phyloP scores from a whole-genome alignment of 2,797 vertebrate genomes.

The Trachurus trachurus region DNA sequence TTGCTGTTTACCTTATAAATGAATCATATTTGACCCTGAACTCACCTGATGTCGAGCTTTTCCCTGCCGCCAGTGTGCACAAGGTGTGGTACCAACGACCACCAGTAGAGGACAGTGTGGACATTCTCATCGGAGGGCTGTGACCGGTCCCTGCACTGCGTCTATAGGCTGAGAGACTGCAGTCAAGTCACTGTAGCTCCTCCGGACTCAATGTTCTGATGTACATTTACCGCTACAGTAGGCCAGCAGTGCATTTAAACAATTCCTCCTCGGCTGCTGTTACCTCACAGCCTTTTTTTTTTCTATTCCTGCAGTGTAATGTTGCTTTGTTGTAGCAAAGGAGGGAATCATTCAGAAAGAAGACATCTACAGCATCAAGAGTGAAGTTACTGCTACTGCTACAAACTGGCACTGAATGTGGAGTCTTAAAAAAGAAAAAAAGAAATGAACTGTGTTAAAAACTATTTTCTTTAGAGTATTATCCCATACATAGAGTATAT shows the following conservation, averaged over 20 bases:
- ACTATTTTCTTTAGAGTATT: neutral
- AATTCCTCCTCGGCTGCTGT: neutral
- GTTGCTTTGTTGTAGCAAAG: neutral
- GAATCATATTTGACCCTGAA: neutral
- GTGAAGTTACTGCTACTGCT: neutral
- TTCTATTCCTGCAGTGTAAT: neutral
- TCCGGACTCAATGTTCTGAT: constrained; percentile 53
- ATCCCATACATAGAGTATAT: neutral
- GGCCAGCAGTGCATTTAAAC: constrained; percentile 4
- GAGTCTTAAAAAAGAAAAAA: neutral
- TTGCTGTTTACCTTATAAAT: neutral
- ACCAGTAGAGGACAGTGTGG: constrained; percentile 73
- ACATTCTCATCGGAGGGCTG: constrained; percentile 45
- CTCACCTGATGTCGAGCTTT: neutral
- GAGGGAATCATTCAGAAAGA: constrained; percentile 4
- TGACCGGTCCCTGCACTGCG: constrained; percentile 73
- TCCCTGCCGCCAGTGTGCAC: neutral
- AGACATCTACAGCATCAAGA: neutral
- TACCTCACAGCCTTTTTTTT: neutral
- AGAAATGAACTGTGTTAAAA: too few relatives aligned
- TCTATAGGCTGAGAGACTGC: constrained; percentile 64
- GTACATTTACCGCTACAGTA: constrained; percentile 36
- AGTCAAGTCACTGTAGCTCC: constrained; percentile 59
- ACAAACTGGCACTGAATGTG: neutral
- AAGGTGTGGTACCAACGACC: constrained; percentile 20